phyloP scores from a whole-genome alignment of 2,888 invertebrate genomes.

The Eilema depressum region DNA sequence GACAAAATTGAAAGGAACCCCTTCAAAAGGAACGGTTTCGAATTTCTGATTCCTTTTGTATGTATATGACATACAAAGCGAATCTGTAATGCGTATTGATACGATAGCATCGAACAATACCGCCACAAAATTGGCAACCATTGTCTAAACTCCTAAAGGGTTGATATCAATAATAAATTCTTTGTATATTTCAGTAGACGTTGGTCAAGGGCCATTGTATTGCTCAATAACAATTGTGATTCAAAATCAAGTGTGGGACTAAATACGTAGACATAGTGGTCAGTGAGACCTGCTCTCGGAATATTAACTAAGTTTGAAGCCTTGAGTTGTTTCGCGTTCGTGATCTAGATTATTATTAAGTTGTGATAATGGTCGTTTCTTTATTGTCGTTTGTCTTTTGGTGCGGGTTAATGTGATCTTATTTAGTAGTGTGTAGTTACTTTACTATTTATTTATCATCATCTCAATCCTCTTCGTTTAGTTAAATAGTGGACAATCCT shows the following conservation, averaged over 20 bases:
- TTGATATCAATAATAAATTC: slow-evolving; percentile 45
- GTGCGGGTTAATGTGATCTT: not conserved
- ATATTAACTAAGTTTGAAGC: slow-evolving; percentile 45
- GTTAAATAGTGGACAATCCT: too few species aligned
- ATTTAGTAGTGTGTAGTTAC: too few species aligned
- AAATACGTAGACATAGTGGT: slow-evolving; percentile 49
- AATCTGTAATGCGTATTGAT: slow-evolving; percentile 4
- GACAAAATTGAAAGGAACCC: slow-evolving; percentile 9
- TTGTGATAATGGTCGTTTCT: slow-evolving; percentile 17
- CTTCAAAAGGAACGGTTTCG: slow-evolving; percentile 8
- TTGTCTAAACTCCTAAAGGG: slow-evolving; percentile 44
- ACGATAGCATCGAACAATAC: slow-evolving; percentile 35
- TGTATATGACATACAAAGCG: slow-evolving; percentile 11
- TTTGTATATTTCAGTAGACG: slow-evolving; percentile 46
- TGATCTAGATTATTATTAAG: slow-evolving; percentile 43
- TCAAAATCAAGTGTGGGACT: slow-evolving; percentile 48
- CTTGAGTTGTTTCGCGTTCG: slow-evolving; percentile 44
- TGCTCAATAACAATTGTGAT: slow-evolving; percentile 48
- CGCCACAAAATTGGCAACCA: slow-evolving; percentile 40
- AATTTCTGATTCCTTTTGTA: slow-evolving; percentile 3
- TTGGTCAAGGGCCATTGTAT: slow-evolving; percentile 52
- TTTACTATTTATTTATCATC: too few species aligned
- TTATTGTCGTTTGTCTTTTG: slow-evolving; percentile 9
- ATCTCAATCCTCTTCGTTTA: too few species aligned
- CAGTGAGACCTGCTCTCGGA: slow-evolving; percentile 30